Evolutionary conservation across 2,888 invertebrate genomes (phyloP).

Genomic region (Drosophila demipolita): DNA sequence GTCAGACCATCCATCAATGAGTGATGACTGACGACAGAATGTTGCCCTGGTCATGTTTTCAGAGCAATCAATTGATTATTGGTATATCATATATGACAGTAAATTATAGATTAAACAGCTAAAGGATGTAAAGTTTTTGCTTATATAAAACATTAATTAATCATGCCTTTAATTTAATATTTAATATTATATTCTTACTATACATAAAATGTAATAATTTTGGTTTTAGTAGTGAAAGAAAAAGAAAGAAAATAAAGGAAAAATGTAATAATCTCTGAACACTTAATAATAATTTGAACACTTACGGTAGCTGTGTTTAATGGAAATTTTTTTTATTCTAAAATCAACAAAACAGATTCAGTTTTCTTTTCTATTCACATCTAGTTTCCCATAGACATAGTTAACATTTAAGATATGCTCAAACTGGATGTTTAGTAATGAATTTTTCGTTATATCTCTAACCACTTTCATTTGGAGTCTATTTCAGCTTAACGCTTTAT

Average conservation of each 20-base stretch:
- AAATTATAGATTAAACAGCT: not conserved
- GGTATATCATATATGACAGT: not conserved
- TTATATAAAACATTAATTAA: not conserved
- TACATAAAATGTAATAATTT: not conserved
- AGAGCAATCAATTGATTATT: not conserved
- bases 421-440: too few species aligned
- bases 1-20: not conserved
- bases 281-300: too few species aligned
- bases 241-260: not conserved
- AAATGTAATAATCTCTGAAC: not conserved
- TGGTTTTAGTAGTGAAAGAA: not conserved
- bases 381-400: too few species aligned
- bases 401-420: too few species aligned
- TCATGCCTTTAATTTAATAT: not conserved
- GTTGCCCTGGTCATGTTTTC: not conserved
- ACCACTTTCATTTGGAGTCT: not conserved
- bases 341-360: too few species aligned
- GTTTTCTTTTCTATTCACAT: too few species aligned
- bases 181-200: not conserved
- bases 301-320: too few species aligned
- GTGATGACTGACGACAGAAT: not conserved
- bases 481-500: not conserved
- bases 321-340: too few species aligned
- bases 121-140: not conserved
- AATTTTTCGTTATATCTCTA: not conserved